A percentile compares a stretch with the other conserved stretches of the same genome.
These are phyloP conservation scores for Pseudomyrmex dendroicus DNA, from an alignment of 1,140 invertebrate species.

Conservation along the genomic window DNA sequence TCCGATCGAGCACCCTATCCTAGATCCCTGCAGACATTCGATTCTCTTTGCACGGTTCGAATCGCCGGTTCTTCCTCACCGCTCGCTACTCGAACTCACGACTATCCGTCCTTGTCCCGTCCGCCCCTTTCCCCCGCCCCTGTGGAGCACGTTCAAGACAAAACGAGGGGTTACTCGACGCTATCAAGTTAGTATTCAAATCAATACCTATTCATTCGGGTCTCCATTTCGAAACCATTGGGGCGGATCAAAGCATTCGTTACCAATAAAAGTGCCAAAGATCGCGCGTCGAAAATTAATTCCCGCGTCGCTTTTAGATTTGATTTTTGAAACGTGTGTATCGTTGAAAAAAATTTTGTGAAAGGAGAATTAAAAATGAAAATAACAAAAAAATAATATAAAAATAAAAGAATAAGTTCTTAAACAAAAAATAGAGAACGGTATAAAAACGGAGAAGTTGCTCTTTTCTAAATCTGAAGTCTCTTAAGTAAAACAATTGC, in stretches of 20 bases:
- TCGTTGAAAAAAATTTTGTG: too few relatives aligned
- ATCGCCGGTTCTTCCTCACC: constrained; percentile 1
- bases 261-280: constrained; percentile 4
- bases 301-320: background rate
- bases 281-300: constrained; percentile 1
- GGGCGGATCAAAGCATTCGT: background rate
- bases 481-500: too few relatives aligned
- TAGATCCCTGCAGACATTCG: constrained; percentile 71
- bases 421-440: too few relatives aligned
- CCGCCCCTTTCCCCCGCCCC: background rate
- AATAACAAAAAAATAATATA: too few relatives aligned
- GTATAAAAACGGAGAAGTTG: too few relatives aligned
- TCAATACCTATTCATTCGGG: constrained; percentile 66
- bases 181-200: constrained; percentile 66
- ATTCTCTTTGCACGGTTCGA: constrained; percentile 61
- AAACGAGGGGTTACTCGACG: constrained; percentile 30
- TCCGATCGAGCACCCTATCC: constrained; percentile 70
- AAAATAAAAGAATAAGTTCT: too few relatives aligned
- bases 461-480: too few relatives aligned
- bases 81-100: constrained; percentile 22
- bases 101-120: constrained; percentile 47
- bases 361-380: too few relatives aligned
- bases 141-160: constrained; percentile 43
- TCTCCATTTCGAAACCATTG: constrained; percentile 9
- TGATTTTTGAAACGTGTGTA: too few relatives aligned